Percentiles rank a stretch among this genome's conserved stretches.
Conservation (phyloP, 2,888 invertebrate species). For the Stenotaenia linearis region DNA sequence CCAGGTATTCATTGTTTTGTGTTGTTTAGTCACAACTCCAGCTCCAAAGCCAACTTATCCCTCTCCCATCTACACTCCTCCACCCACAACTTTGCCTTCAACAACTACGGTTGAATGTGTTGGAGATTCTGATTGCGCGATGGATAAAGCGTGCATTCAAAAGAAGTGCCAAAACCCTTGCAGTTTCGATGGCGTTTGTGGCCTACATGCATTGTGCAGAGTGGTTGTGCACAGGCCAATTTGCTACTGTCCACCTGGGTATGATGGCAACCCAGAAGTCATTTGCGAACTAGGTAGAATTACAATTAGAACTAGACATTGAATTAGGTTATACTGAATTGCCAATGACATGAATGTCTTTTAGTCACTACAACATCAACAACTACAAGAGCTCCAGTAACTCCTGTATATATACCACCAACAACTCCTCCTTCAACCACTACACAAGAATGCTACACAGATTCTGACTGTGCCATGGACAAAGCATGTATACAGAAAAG, state of each 20-base stretch:
- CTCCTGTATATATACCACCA: slow-evolving; percentile 32
- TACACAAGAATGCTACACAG: slow-evolving; percentile 34
- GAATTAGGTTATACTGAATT: not conserved
- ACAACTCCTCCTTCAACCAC: slow-evolving; percentile 39
- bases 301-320: not conserved
- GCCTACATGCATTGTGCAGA: slow-evolving; percentile 69
- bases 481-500: slow-evolving; percentile 68
- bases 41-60: not conserved
- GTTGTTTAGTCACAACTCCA: not conserved
- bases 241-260: slow-evolving; percentile 74
- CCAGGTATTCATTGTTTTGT: not conserved
- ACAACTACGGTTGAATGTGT: not conserved
- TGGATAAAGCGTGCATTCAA: slow-evolving; percentile 75
- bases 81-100: not conserved
- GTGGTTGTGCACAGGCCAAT: slow-evolving; percentile 69
- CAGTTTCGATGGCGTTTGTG: slow-evolving; percentile 52
- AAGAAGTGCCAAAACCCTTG: slow-evolving; percentile 79
- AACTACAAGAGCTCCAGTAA: not conserved
- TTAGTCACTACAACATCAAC: slow-evolving; percentile 5
- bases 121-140: slow-evolving; percentile 70
- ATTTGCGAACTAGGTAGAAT: slow-evolving; percentile 36
- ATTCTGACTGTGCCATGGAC: slow-evolving; percentile 60
- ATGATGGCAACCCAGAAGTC: slow-evolving; percentile 68
- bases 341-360: not conserved
- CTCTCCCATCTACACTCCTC: not conserved